Conservation (phyloP, 2,888 invertebrate genomes). For the Ophion obscuratus region DNA sequence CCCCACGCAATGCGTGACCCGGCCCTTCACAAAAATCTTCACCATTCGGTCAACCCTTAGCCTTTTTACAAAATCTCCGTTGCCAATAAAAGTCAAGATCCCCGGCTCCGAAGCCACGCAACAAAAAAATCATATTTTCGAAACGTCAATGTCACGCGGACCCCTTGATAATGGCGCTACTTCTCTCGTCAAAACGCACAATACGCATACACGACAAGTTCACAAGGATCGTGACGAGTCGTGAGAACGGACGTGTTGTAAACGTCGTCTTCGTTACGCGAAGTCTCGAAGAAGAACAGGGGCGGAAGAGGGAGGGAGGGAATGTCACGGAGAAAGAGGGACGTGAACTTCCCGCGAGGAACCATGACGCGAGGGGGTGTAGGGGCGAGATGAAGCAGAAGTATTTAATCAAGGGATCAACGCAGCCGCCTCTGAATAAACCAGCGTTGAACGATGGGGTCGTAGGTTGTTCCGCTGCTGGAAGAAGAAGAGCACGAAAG, state of each 20-base stretch:
- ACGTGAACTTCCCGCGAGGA: slow-evolving; percentile 28
- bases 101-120: too few relatives aligned
- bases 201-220: too few relatives aligned
- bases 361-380: slow-evolving; percentile 51
- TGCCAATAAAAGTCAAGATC: too few relatives aligned
- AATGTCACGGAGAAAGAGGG: slow-evolving; percentile 9
- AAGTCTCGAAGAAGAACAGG: slow-evolving; percentile 6
- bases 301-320: background rate
- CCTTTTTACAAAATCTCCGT: too few relatives aligned
- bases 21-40: too few relatives aligned
- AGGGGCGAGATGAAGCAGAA: slow-evolving; percentile 72
- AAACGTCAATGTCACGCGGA: too few relatives aligned
- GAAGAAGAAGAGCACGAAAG: slow-evolving; percentile 59
- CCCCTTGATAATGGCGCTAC: too few relatives aligned
- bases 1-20: too few relatives aligned
- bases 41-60: too few relatives aligned
- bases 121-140: too few relatives aligned
- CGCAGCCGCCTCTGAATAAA: slow-evolving; percentile 78
- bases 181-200: too few relatives aligned
- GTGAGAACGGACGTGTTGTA: slow-evolving; percentile 6
- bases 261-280: background rate
- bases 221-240: background rate
- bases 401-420: slow-evolving; percentile 81
- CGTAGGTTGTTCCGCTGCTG: slow-evolving; percentile 74
- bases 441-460: slow-evolving; percentile 79